Evolutionary conservation across 1,140 invertebrate species (phyloP), one percentile per base, ranked within the genome.

Genomic region (Paracyclopina nana): DNA sequence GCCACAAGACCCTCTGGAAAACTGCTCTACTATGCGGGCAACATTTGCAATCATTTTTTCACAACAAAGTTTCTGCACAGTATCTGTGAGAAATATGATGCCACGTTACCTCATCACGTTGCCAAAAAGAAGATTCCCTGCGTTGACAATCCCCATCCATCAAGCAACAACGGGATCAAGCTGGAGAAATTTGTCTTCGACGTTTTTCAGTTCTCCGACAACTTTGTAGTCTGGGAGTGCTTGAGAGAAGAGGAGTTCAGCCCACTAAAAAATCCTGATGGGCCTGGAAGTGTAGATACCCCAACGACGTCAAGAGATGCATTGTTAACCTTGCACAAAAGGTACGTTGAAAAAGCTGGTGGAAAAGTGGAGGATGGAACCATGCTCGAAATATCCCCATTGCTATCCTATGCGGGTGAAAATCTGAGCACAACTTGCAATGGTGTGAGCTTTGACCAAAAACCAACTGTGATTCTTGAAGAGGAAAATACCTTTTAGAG

Each of bases 1-100:
- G 71, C 79, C 56, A 66, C 75, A 38, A 77, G 81, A 52, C 59
- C 69, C 0, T 74, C 86, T 60, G 87, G 86, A 0, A 68, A 76
- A 49, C 68, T 97, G 0, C 74, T 79, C 0, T 97, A 91, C 60
- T 84, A 78, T 57, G 84, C 87, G 28, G 94, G 90, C 2, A 96
- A 87, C 62, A 97, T 98, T 55, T 96, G 91, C 64, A 97, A 96
- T 66, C 92, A 98, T 60, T 94, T 91, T 60, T 97, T 97, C 61
- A 82, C 80, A 0, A 62, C 79, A 0, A 72, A 80, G 18, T 97
- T 97, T 62, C 67, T 98, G 0, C 65, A 72, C 43, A 48, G 12
- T 4, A 34, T 16, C 14, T 50, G 26, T 16, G 18, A 51, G 12
- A 25, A 55, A 26, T 28, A 20, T 18, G n/a, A 18, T 6, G 14